phyloP scores from a whole-genome alignment of 2,113 vertebrate genomes.

The Silurus meridionalis region DNA sequence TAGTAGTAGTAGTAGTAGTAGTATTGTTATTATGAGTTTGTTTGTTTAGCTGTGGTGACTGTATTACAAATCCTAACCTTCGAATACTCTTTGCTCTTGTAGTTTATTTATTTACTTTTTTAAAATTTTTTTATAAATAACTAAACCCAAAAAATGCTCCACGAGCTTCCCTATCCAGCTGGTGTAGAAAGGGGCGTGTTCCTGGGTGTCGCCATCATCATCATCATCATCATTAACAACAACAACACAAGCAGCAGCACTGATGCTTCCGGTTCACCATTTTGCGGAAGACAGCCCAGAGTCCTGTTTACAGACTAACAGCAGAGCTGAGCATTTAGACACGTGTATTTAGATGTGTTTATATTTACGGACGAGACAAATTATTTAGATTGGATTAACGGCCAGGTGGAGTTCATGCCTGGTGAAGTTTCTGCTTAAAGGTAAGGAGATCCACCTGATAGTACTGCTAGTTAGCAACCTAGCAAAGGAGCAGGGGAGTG shows the following conservation, averaged over 20 bases:
- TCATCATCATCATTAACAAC: background rate
- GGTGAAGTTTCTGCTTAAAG: background rate
- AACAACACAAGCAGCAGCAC: conserved; percentile 46
- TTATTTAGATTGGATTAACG: background rate
- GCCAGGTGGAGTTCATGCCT: background rate
- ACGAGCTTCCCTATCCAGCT: no score
- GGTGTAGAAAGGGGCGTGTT: background rate
- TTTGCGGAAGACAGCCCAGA: conserved; percentile 53
- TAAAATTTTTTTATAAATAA: background rate
- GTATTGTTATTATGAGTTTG: no score
- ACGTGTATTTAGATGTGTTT: background rate
- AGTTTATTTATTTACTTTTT: background rate
- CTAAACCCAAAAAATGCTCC: no score
- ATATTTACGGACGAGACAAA: background rate
- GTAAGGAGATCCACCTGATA: background rate
- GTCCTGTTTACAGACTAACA: conserved; percentile 53
- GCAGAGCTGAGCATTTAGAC: background rate
- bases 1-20: no score
- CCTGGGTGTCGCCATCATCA: background rate
- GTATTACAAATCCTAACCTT: no score
- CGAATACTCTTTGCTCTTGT: no score
- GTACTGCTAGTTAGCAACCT: background rate
- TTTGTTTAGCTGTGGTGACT: no score
- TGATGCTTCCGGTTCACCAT: conserved; percentile 69
- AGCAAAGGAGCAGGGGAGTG: background rate